phyloP scores from a whole-genome alignment of 2,797 vertebrate genomes.

The Micropoecilia bifurca region DNA sequence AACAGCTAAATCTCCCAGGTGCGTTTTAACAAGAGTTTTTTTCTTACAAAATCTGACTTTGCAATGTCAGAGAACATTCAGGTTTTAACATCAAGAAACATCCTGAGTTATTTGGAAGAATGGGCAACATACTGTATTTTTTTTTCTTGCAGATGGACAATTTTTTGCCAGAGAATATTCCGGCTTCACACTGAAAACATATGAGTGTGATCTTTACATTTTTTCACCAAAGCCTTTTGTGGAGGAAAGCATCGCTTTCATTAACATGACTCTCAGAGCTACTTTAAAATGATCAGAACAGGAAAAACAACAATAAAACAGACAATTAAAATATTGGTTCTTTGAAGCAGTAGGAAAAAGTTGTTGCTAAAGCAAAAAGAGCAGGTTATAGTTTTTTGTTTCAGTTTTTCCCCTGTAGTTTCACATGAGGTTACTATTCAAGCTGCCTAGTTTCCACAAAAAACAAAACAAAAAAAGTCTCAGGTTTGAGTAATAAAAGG shows the following conservation, averaged over 20 bases:
- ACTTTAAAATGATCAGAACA: neutral
- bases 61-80: neutral
- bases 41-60: neutral
- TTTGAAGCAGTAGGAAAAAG: neutral
- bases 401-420: neutral
- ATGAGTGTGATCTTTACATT: no score
- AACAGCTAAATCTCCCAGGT: neutral
- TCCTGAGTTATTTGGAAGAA: no score
- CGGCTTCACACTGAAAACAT: no score
- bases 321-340: neutral
- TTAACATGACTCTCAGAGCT: neutral
- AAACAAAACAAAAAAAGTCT: neutral
- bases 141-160: neutral
- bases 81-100: neutral
- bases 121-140: no score
- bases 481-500: constrained; percentile 57
- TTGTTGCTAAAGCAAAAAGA: neutral
- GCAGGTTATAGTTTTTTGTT: neutral
- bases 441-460: neutral
- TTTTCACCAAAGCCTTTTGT: no score
- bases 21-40: neutral
- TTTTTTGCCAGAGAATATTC: no score
- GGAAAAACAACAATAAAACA: neutral
- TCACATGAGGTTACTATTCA: neutral
- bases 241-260: neutral